phyloP scores from a whole-genome alignment of 1,140 invertebrate species.

The Harpegnathos saltator region DNA sequence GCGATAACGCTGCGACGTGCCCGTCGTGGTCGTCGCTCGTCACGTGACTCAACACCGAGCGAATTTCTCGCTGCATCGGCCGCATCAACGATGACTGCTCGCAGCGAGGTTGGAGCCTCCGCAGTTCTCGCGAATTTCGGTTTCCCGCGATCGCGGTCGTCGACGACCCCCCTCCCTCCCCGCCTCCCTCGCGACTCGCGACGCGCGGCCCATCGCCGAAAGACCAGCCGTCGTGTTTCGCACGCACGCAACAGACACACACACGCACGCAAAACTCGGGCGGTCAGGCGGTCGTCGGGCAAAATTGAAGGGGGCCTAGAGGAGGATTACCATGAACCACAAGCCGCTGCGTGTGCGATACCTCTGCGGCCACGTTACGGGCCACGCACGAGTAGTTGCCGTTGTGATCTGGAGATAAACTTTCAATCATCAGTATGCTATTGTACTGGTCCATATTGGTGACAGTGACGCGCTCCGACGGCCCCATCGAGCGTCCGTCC shows the following conservation, averaged over 20 bases:
- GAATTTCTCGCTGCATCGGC: background rate
- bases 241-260: constrained; percentile 72
- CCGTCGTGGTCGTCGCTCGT: too few species aligned
- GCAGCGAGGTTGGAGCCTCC: constrained; percentile 13
- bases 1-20: constrained; percentile 2
- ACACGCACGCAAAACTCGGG: constrained; percentile 77
- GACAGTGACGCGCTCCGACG: constrained; percentile 88
- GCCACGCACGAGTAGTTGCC: constrained; percentile 92
- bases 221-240: constrained; percentile 59
- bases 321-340: constrained; percentile 92
- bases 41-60: constrained; percentile 39
- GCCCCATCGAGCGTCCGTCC: constrained; percentile 89
- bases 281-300: constrained; percentile 81
- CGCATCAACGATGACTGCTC: constrained; percentile 45
- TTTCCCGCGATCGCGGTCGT: background rate
- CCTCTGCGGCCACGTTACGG: constrained; percentile 90
- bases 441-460: constrained; percentile 92
- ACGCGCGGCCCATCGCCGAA: constrained; percentile 65
- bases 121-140: background rate
- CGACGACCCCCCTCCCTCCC: background rate
- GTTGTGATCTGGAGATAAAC: constrained; percentile 91
- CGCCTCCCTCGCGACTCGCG: too few species aligned
- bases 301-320: constrained; percentile 80
- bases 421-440: constrained; percentile 92
- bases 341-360: constrained; percentile 90